Evolutionary conservation across 2,797 vertebrate species (phyloP).

Genomic region (Fistularia tabacaria): DNA sequence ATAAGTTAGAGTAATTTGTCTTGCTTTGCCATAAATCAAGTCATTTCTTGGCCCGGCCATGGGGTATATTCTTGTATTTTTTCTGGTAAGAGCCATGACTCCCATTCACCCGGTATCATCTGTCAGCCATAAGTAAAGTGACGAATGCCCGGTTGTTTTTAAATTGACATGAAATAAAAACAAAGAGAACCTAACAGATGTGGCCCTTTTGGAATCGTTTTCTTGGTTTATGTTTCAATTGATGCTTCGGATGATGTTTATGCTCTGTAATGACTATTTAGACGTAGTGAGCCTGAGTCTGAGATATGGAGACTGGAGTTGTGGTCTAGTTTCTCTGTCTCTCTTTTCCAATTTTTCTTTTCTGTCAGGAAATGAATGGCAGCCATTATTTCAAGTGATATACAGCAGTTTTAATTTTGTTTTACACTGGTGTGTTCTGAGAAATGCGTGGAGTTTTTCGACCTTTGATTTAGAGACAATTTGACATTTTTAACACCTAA

Average conservation of each 20-base stretch:
- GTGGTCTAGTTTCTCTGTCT: conserved; percentile 1
- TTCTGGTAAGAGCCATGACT: conserved; percentile 6
- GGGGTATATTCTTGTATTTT: conserved; percentile 3
- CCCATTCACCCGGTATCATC: conserved; percentile 5
- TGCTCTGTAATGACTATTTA: too few relatives aligned
- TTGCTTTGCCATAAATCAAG: conserved; percentile 11
- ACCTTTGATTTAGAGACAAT: conserved; percentile 57
- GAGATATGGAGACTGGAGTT: conserved; percentile 4
- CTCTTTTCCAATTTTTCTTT: conserved; percentile 17
- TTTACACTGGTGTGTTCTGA: conserved; percentile 34
- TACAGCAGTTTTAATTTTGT: conserved; percentile 29
- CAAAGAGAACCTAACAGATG: neutral
- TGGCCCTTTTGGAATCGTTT: conserved; percentile 8
- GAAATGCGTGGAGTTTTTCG: conserved; percentile 33
- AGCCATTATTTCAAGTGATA: neutral
- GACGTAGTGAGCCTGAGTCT: neutral
- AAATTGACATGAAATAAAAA: too few relatives aligned
- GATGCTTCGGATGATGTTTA: too few relatives aligned
- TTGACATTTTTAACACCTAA: conserved; percentile 51
- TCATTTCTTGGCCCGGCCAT: conserved; percentile 6
- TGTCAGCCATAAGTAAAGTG: neutral
- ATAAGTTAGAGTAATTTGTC: conserved; percentile 22
- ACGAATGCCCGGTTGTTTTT: too few relatives aligned
- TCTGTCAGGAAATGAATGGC: conserved; percentile 41
- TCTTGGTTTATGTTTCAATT: neutral